phyloP scores from a whole-genome alignment of 2,797 vertebrate genomes.

The Syndactyla subalaris region DNA sequence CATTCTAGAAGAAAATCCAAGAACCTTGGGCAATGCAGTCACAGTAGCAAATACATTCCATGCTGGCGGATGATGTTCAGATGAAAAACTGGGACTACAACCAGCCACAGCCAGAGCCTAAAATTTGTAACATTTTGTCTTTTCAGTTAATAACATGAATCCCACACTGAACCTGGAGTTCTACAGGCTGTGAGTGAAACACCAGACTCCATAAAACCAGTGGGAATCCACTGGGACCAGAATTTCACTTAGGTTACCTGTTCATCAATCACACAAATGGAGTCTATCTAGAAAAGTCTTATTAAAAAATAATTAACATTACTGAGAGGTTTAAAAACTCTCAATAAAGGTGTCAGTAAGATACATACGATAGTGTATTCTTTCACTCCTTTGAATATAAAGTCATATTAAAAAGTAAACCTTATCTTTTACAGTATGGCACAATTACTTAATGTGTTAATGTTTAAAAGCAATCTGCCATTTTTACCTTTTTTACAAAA shows the following conservation, averaged over 20 bases:
- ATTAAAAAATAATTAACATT: neutral
- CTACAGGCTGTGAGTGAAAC: neutral
- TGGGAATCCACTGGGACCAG: neutral
- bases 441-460: neutral
- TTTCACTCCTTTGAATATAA: neutral
- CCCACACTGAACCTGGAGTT: neutral
- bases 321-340: neutral
- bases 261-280: neutral
- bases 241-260: neutral
- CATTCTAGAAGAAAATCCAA: neutral
- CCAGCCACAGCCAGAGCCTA: neutral
- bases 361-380: neutral
- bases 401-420: neutral
- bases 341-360: neutral
- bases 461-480: neutral
- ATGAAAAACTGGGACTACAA: neutral
- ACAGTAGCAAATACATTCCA: neutral
- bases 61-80: neutral
- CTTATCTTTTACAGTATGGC: neutral
- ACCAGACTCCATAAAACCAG: neutral
- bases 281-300: neutral
- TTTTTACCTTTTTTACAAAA: constrained; percentile 89
- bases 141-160: neutral
- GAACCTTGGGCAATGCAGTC: neutral
- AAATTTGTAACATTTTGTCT: neutral